Evolutionary conservation across 1,140 invertebrate genomes (phyloP).

Genomic region (Drosophila kanapiae): DNA sequence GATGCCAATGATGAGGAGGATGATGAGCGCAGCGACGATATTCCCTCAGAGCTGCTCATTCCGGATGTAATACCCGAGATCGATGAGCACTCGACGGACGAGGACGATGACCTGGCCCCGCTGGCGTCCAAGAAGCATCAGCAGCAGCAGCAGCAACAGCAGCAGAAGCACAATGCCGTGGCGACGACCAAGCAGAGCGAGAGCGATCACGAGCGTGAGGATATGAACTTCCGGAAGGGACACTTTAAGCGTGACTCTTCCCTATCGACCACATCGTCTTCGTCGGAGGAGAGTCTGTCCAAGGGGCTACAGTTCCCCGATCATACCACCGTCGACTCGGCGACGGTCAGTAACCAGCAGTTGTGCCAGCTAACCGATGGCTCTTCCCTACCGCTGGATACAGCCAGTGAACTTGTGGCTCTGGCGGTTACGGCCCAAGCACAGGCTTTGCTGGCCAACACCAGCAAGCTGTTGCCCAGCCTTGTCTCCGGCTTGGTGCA

Average conservation of each 20-base stretch:
- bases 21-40: constrained; percentile 81
- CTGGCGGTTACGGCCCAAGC: constrained; percentile 64
- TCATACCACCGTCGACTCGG: constrained; percentile 61
- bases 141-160: constrained; percentile 9
- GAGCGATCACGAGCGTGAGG: background rate
- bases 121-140: constrained; percentile 32
- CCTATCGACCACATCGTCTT: constrained; percentile 79
- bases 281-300: constrained; percentile 81
- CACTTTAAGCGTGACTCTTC: constrained; percentile 83
- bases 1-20: constrained; percentile 66
- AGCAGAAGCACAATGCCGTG: background rate
- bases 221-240: constrained; percentile 75
- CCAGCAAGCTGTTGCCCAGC: constrained; percentile 62
- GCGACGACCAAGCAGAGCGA: constrained; percentile 13
- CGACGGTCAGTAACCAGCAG: constrained; percentile 12
- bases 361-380: constrained; percentile 48
- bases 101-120: constrained; percentile 76
- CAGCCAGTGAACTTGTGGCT: constrained; percentile 43
- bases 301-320: constrained; percentile 82
- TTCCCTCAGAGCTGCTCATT: constrained; percentile 80
- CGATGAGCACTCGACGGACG: constrained; percentile 81
- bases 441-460: constrained; percentile 53
- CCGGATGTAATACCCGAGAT: constrained; percentile 82
- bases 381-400: constrained; percentile 9
- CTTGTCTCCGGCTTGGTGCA: constrained; percentile 70